phyloP scores from a whole-genome alignment of 2,888 invertebrate species.

The Pammene fasciana region DNA sequence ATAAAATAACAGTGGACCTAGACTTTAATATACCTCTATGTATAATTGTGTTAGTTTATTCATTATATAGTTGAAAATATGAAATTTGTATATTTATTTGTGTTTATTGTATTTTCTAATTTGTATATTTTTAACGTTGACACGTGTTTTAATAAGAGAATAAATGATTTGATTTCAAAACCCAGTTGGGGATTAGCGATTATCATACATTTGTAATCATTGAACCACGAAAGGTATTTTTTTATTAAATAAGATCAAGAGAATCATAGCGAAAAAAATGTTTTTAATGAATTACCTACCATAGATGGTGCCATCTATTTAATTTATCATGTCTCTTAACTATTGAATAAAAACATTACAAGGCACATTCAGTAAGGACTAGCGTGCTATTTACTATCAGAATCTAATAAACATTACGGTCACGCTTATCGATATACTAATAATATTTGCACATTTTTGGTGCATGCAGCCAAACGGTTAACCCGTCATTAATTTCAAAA shows the following conservation, averaged over 20 bases:
- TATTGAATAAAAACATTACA: conserved; percentile 4
- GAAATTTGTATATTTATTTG: too few relatives aligned
- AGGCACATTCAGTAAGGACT: conserved; percentile 24
- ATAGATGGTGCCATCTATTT: neutral
- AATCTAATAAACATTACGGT: neutral
- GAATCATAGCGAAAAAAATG: neutral
- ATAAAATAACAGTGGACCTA: neutral
- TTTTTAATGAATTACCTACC: neutral
- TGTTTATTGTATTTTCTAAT: neutral
- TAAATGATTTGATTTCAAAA: too few relatives aligned
- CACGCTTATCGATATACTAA: conserved; percentile 2
- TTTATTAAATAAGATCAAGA: neutral
- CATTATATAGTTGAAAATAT: neutral
- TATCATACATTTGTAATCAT: neutral
- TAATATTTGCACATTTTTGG: neutral
- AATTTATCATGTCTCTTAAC: neutral
- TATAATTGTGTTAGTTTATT: neutral
- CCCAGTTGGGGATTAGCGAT: neutral
- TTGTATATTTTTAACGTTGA: too few relatives aligned
- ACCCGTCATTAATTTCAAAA: neutral
- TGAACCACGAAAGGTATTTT: conserved; percentile 11
- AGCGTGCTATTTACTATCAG: conserved; percentile 19
- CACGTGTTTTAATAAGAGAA: too few relatives aligned
- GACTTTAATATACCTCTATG: neutral
- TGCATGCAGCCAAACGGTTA: neutral